Percentiles rank a stretch among this genome's conserved stretches.
Conservation (phyloP, 2,888 invertebrate genomes). For the Diaphora mendica region DNA sequence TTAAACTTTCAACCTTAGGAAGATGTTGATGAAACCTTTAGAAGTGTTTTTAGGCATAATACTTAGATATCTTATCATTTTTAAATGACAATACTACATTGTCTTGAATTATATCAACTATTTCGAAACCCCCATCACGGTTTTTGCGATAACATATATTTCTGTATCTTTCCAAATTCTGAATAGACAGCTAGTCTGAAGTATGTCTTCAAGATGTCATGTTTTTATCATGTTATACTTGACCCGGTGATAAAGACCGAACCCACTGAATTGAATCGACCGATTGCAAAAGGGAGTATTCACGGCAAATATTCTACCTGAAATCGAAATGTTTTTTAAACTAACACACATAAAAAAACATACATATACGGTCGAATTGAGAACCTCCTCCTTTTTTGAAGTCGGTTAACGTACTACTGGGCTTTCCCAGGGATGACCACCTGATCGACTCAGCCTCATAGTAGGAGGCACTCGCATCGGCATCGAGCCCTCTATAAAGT, state of each 20-base stretch:
- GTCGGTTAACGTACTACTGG: no score
- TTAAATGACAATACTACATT: neutral
- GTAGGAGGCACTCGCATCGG: no score
- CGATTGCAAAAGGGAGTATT: neutral
- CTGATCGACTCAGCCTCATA: no score
- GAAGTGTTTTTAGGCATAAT: neutral
- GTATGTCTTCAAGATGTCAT: neutral
- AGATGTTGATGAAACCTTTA: neutral
- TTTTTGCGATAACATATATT: neutral
- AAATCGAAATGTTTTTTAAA: no score
- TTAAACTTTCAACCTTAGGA: neutral
- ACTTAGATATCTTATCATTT: neutral
- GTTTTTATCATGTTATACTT: slow-evolving; percentile 1
- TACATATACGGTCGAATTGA: no score
- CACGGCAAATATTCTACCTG: neutral
- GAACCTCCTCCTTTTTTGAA: no score
- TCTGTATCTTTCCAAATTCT: neutral
- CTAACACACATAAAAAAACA: no score
- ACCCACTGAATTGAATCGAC: neutral
- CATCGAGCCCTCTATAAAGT: no score
- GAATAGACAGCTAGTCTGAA: neutral
- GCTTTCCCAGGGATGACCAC: no score
- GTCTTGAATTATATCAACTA: neutral
- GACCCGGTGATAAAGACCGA: slow-evolving; percentile 4
- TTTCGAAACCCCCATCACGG: neutral